Conservation (phyloP, 2,888 invertebrate species). For the Drosophila demipolita region DNA sequence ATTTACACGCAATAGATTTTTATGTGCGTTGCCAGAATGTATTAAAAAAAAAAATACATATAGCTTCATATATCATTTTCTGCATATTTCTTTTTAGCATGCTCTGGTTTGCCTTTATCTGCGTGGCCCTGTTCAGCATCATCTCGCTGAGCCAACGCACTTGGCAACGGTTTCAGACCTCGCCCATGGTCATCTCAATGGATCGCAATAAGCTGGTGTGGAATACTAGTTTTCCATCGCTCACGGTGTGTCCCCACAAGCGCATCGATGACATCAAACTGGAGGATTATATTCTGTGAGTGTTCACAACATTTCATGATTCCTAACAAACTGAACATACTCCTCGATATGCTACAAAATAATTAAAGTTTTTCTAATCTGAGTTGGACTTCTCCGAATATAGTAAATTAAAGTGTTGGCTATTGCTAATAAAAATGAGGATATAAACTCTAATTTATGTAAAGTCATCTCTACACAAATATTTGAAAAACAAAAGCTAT, state of each 20-base stretch:
- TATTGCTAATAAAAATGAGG: not conserved
- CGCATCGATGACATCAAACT: constrained; percentile 87
- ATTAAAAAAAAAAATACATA: constrained; percentile 34
- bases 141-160: constrained; percentile 87
- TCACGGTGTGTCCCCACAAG: constrained; percentile 88
- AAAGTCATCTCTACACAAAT: not conserved
- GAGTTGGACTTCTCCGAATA: not conserved
- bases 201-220: constrained; percentile 90
- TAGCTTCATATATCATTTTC: constrained; percentile 57
- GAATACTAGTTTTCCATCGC: constrained; percentile 90
- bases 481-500: not conserved
- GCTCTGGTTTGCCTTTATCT: constrained; percentile 87
- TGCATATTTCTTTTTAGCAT: constrained; percentile 82
- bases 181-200: constrained; percentile 91
- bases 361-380: too few relatives aligned
- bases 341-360: too few relatives aligned
- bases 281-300: constrained; percentile 86
- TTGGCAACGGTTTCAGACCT: constrained; percentile 89
- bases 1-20: constrained; percentile 83
- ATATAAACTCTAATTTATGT: not conserved
- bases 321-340: not conserved
- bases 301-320: not conserved
- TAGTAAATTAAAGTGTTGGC: not conserved
- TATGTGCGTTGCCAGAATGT: constrained; percentile 67
- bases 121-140: constrained; percentile 86